Conservation (phyloP, 2,888 invertebrate species). For the Drosophila algonquin region DNA sequence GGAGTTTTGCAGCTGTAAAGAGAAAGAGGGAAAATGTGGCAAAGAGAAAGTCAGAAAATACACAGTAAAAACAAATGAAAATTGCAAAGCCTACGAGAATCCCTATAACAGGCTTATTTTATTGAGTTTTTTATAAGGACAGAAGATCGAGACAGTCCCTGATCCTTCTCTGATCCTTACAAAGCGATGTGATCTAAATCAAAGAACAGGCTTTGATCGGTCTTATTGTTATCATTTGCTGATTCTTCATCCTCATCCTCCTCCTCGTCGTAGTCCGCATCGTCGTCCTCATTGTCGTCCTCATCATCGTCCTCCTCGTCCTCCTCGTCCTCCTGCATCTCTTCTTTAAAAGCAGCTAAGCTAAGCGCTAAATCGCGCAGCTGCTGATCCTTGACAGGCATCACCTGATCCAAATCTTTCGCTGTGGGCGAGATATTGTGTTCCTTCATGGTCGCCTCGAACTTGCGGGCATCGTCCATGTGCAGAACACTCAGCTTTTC, state of each 20-base stretch:
- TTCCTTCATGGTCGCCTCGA: conserved; percentile 51
- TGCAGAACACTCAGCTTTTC: conserved; percentile 35
- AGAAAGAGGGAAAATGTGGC: conserved; percentile 6
- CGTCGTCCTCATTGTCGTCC: conserved; percentile 14
- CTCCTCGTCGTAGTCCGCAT: not conserved
- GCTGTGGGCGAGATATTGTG: conserved; percentile 34
- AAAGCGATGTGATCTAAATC: not conserved
- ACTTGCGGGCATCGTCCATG: conserved; percentile 51
- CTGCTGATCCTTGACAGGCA: conserved; percentile 60
- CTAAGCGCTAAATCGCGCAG: conserved; percentile 43
- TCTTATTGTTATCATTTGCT: not conserved
- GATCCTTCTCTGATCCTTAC: not conserved
- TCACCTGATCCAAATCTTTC: conserved; percentile 43
- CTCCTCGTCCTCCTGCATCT: conserved; percentile 9
- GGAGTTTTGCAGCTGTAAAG: conserved; percentile 86
- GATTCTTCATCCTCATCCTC: conserved; percentile 24
- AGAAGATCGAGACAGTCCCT: too few species aligned
- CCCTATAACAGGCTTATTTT: not conserved
- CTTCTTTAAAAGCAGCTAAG: not conserved
- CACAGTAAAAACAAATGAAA: conserved; percentile 37
- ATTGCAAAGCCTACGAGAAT: not conserved
- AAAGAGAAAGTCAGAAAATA: conserved; percentile 22
- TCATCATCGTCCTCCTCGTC: conserved; percentile 19
- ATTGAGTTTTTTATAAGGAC: not conserved
- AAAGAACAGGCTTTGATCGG: not conserved